Evolutionary conservation across 2,113 vertebrate genomes (phyloP).

Genomic region (Lophura nycthemera): DNA sequence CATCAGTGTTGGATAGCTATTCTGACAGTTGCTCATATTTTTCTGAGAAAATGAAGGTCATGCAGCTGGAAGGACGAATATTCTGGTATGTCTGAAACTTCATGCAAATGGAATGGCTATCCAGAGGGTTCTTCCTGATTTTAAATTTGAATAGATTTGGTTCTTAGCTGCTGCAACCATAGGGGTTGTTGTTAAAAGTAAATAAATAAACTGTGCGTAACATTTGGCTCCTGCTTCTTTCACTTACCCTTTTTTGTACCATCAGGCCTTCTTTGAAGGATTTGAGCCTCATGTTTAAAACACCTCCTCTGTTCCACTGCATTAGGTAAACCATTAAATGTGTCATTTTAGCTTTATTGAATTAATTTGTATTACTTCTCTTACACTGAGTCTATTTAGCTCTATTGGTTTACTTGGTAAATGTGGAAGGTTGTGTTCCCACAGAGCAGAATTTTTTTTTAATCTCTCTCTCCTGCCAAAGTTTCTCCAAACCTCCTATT

Average conservation of each 20-base stretch:
- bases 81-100: not conserved
- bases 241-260: not conserved
- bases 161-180: not conserved
- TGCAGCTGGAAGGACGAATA: not conserved
- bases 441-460: slow-evolving; percentile 13
- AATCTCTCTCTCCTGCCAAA: slow-evolving; percentile 26
- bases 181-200: not conserved
- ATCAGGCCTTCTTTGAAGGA: not conserved
- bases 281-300: not conserved
- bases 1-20: not conserved
- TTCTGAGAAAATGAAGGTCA: not conserved
- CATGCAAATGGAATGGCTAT: not conserved
- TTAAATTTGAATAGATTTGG: not conserved
- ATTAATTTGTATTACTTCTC: not conserved
- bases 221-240: not conserved
- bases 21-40: not conserved
- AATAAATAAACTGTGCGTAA: not conserved
- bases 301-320: not conserved
- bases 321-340: not conserved
- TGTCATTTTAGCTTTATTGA: not conserved
- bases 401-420: not conserved
- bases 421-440: not conserved
- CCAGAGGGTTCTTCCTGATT: not conserved
- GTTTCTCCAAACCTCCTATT: slow-evolving; percentile 9
- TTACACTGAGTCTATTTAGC: not conserved